These are phyloP conservation scores for Dicycla oo DNA, from an alignment of 2,888 invertebrate genomes.

Conservation along the genomic window DNA sequence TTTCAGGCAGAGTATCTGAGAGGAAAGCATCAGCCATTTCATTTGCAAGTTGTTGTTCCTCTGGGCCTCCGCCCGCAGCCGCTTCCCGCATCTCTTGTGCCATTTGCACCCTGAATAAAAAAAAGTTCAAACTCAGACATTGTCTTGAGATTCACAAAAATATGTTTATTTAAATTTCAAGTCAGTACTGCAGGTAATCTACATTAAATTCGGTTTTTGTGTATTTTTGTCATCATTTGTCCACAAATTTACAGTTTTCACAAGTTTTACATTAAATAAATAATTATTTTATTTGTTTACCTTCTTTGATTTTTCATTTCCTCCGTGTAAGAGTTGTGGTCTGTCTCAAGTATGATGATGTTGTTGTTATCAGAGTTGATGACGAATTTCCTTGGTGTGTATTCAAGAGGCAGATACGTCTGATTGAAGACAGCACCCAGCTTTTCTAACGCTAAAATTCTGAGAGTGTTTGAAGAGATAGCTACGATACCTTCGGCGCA, in stretches of 20 bases:
- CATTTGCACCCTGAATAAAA: conserved; percentile 95
- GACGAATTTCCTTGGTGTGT: conserved; percentile 98
- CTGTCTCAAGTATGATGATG: conserved; percentile 98
- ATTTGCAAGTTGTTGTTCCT: conserved; percentile 98
- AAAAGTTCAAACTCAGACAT: conserved; percentile 7
- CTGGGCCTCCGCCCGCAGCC: conserved; percentile 94
- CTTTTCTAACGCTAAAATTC: conserved; percentile 99
- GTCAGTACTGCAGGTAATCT: conserved; percentile 88
- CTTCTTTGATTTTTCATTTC: conserved; percentile 97
- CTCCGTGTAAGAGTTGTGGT: conserved; percentile 99
- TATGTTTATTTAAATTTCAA: conserved; percentile 1
- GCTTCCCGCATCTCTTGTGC: conserved; percentile 99
- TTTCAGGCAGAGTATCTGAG: conserved; percentile 98
- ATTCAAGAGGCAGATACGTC: conserved; percentile 97
- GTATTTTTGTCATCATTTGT: conserved; percentile 84
- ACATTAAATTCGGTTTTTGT: conserved; percentile 81
- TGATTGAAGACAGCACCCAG: conserved; percentile 99
- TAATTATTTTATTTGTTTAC: conserved; percentile 70
- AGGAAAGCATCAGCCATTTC: conserved; percentile 99
- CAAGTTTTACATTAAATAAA: not conserved
- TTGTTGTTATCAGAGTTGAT: conserved; percentile 97
- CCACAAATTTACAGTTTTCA: too few species aligned
- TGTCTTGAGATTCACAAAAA: not conserved
- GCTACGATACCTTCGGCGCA: conserved; percentile 99
- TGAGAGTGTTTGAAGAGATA: conserved; percentile 98